Conservation (phyloP, 2,797 vertebrate species). For the Sebastiscus tertius region DNA sequence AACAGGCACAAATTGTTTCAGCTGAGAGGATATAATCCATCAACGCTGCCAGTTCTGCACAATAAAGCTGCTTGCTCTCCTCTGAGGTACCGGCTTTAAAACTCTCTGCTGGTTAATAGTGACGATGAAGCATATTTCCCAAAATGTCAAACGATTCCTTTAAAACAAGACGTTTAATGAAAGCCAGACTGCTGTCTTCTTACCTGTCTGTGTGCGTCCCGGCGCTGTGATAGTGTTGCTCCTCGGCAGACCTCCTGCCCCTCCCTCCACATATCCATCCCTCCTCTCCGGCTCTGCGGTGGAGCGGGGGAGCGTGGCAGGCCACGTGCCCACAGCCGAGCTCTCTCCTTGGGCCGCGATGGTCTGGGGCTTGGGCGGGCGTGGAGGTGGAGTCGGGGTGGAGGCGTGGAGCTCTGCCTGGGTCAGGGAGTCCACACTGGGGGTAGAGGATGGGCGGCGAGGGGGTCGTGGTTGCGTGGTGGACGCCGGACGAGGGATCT, state of each 20-base stretch:
- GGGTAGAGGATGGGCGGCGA: slow-evolving; percentile 59
- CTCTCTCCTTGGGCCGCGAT: slow-evolving; percentile 26
- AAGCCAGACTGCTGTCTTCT: background rate
- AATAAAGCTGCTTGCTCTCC: slow-evolving; percentile 24
- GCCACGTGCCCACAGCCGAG: background rate
- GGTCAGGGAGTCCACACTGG: slow-evolving; percentile 53
- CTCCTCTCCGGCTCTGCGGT: slow-evolving; percentile 35
- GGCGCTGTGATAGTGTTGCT: slow-evolving; percentile 17
- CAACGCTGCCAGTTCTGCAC: background rate
- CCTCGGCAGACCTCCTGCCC: slow-evolving; percentile 27
- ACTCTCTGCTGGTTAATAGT: background rate
- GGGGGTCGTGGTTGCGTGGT: background rate
- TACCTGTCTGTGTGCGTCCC: slow-evolving; percentile 28
- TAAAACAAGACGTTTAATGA: background rate
- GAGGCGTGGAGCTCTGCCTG: slow-evolving; percentile 54
- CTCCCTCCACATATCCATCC: slow-evolving; percentile 23
- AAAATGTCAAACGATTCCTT: background rate
- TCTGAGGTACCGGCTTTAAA: background rate
- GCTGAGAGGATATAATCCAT: slow-evolving; percentile 23
- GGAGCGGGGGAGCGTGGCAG: slow-evolving; percentile 25
- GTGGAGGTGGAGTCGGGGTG: slow-evolving; percentile 64
- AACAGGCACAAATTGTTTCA: slow-evolving; percentile 27
- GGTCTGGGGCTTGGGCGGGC: slow-evolving; percentile 66
- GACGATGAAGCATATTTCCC: background rate
- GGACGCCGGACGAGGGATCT: slow-evolving; percentile 61